Evolutionary conservation across 2,888 invertebrate species (phyloP).

Genomic region (Baccha elongata): DNA sequence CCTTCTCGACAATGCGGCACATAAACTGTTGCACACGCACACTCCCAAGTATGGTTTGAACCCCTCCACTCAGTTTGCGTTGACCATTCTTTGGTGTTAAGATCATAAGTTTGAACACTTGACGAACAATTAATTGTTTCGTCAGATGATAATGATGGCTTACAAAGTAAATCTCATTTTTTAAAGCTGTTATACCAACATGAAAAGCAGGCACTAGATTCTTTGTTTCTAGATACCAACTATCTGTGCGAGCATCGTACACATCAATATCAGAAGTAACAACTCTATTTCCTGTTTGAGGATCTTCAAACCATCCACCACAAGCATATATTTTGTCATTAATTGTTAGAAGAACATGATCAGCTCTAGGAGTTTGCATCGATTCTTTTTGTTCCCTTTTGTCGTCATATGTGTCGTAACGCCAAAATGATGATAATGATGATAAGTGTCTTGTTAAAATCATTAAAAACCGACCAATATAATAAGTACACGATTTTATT

Average conservation of each 20-base stretch:
- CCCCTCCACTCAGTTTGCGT: slow-evolving; percentile 84
- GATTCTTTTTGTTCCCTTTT: slow-evolving; percentile 84
- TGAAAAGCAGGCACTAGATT: slow-evolving; percentile 88
- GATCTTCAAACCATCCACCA: slow-evolving; percentile 86
- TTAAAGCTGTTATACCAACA: slow-evolving; percentile 86
- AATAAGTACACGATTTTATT: too few species aligned
- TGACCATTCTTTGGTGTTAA: slow-evolving; percentile 85
- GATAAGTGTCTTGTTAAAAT: too few species aligned
- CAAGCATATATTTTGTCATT: slow-evolving; percentile 85
- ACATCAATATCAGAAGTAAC: slow-evolving; percentile 86
- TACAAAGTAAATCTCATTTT: slow-evolving; percentile 86
- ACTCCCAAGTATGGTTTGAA: slow-evolving; percentile 88
- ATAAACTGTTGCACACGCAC: slow-evolving; percentile 86
- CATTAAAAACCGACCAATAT: too few species aligned
- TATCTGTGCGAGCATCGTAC: slow-evolving; percentile 84
- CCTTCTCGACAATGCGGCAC: slow-evolving; percentile 84
- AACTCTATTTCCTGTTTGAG: slow-evolving; percentile 83
- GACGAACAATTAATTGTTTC: slow-evolving; percentile 87
- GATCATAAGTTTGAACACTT: slow-evolving; percentile 86
- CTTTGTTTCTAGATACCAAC: slow-evolving; percentile 85
- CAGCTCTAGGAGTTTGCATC: slow-evolving; percentile 86
- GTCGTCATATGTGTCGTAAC: slow-evolving; percentile 83
- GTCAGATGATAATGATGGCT: slow-evolving; percentile 87
- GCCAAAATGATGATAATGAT: slow-evolving; percentile 83
- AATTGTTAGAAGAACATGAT: slow-evolving; percentile 86